Evolutionary conservation across 2,113 vertebrate genomes (phyloP), one percentile per base, ranked within the genome.

Genomic region (Gobio gobio): DNA sequence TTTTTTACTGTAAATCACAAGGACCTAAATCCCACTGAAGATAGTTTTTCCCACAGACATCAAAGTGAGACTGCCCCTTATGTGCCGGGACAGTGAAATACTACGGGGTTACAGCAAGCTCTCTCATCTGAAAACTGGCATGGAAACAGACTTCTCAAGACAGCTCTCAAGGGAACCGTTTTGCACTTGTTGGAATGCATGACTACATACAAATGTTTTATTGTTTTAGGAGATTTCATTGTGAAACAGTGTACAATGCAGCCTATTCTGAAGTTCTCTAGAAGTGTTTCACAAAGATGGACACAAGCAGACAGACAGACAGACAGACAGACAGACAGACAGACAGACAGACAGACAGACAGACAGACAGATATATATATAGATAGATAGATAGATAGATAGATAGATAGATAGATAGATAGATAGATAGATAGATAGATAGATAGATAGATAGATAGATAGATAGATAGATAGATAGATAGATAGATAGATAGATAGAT

Each of bases 1-100:
- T 77, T 29, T 51, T 47, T 68, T 85, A 43, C 49, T 72, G 76
- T 78, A 56, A 56, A 51, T 24, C 83, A 78, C 59, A 78, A 6
- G 78, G 33, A 1, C 8, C 45, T 20, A 78, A 78, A 79, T 79
- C 78, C 74, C 9, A 76, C 51, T 16, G 14, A 68, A 68, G 43
- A 16, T 24, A 18, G 45, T 26, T 40, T 85, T 66, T 54, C 64
- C 63, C 63, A 58, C 22, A 51, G 3, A 68, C 64, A 56, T 85
- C 40, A 45, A 78, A 79, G 63, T 33, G 12, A 85, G 51, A 54
- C 3, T 22, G 36, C 40, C 61, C 61, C 26, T 24, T 33, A 18
- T 81, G 0, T 51, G 61, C 16, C 3, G 24, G 61, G 78, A 64
- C 43, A 81, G 6, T 81, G 45, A 81, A 81, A 51, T 58, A 78